These are phyloP conservation scores for Bombyx mandarina DNA, from an alignment of 1,140 invertebrate genomes.

Conservation along the genomic window DNA sequence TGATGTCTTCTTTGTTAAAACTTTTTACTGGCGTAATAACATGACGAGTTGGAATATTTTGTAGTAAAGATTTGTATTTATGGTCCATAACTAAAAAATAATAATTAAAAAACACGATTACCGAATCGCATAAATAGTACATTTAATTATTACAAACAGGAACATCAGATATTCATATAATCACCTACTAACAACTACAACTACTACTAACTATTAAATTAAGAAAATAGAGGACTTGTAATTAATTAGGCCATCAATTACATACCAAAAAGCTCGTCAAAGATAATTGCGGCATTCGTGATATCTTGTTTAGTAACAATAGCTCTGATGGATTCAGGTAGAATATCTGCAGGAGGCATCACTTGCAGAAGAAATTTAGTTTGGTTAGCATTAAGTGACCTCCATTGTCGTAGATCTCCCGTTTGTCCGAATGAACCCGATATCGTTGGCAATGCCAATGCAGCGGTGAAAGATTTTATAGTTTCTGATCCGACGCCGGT, in stretches of 20 bases:
- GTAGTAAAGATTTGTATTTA: constrained; percentile 90
- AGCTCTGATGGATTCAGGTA: constrained; percentile 85
- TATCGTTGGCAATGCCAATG: constrained; percentile 85
- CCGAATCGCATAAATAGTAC: too few species aligned
- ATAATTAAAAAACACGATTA: too few species aligned
- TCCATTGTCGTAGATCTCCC: constrained; percentile 86
- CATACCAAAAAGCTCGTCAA: constrained; percentile 87
- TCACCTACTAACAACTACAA: too few species aligned
- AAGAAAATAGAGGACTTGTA: too few species aligned
- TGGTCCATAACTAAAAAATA: constrained; percentile 84
- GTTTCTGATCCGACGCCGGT: constrained; percentile 84
- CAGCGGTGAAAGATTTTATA: constrained; percentile 84
- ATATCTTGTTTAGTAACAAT: constrained; percentile 87
- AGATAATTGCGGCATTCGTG: constrained; percentile 91
- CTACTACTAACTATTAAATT: too few species aligned
- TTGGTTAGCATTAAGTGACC: constrained; percentile 77
- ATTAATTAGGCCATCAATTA: constrained; percentile 6
- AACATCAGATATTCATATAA: too few species aligned
- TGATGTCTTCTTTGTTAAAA: constrained; percentile 67
- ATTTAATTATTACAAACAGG: too few species aligned
- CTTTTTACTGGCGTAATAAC: constrained; percentile 79
- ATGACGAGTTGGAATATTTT: constrained; percentile 90
- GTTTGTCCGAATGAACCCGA: constrained; percentile 87
- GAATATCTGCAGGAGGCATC: constrained; percentile 86
- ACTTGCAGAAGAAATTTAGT: constrained; percentile 81